Evolutionary conservation across 1,140 invertebrate genomes (phyloP), one percentile per base, ranked within the genome.

Genomic region (Leptinotarsa defecta): DNA sequence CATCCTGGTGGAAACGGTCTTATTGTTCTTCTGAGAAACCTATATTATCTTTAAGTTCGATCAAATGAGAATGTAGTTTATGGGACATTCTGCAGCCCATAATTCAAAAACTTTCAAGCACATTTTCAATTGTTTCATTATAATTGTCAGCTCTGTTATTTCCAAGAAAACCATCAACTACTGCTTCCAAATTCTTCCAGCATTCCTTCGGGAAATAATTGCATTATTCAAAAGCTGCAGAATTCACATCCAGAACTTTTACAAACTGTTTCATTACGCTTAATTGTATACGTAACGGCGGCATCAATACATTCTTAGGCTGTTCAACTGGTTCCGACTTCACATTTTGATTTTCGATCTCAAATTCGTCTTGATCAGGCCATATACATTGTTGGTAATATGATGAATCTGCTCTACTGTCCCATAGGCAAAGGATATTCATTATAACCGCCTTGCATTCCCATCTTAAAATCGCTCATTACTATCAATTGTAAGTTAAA

Each of bases 291-390:
- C 43, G 68, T 20, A 57, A 57, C 52, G 43, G 17, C 3, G 43
- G 43, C 48, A 49, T 70, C 68, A 70, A 70, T 70, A 70, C 19
- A 70, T 49, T 48, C n/a, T 43, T 70, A 70, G 68, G 48, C 24
- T 70, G 43, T 70, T 4, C 3, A 19, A 17, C 4, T 70, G 24
- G 43, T 57, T 57, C 52, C 8, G 15, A 57, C n/a, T 57, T 57
- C 3, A 57, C 15, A 34, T 34, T 24, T 3, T 4, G 0, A 48
- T 70, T 70, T 20, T 24, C 43, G 1, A 70, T 69, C 24, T 69
- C n/a, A 48, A 69, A 69, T 48, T 69, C 43, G 1, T 4, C 20
- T 69, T 8, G 43, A 13, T 70, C 20, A 20, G 68, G n/a, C 68
- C 68, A 70, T 70, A 13, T 70, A 70, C 20, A 24, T 27, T 49